Conservation (phyloP, 2,797 vertebrate genomes). For the Squalus acanthias region DNA sequence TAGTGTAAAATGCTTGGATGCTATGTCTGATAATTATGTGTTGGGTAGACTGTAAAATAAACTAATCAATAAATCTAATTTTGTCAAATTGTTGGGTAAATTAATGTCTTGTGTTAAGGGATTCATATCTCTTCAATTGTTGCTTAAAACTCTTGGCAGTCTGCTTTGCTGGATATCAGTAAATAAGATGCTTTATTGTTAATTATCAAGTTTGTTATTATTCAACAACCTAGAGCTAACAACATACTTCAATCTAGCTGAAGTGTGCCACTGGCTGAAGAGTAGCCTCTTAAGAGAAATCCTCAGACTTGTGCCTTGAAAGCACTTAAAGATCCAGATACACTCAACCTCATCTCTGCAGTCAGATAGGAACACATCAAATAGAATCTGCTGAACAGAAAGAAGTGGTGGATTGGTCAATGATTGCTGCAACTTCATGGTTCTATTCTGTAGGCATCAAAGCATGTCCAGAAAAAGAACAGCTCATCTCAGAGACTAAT, state of each 20-base stretch:
- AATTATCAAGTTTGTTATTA: neutral
- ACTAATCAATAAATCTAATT: slow-evolving; percentile 59
- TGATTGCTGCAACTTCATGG: neutral
- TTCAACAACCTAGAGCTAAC: neutral
- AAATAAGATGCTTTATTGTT: neutral
- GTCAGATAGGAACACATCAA: neutral
- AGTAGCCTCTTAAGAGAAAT: neutral
- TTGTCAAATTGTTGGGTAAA: slow-evolving; percentile 50
- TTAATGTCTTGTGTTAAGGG: neutral
- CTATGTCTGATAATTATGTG: slow-evolving; percentile 55
- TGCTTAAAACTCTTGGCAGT: neutral
- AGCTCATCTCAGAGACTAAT: neutral
- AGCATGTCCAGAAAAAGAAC: neutral
- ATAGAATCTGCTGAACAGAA: neutral
- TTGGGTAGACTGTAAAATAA: slow-evolving; percentile 61
- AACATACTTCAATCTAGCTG: neutral
- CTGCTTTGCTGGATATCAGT: neutral
- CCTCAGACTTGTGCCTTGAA: neutral
- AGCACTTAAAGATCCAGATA: neutral
- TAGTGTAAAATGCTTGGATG: slow-evolving; percentile 43
- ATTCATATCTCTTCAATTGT: neutral
- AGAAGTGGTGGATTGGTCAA: neutral
- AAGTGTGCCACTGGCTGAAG: neutral
- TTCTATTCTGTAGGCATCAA: neutral
- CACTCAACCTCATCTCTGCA: neutral